Conservation (phyloP, 2,888 invertebrate species). For the Glyphotaelius pellucidus region DNA sequence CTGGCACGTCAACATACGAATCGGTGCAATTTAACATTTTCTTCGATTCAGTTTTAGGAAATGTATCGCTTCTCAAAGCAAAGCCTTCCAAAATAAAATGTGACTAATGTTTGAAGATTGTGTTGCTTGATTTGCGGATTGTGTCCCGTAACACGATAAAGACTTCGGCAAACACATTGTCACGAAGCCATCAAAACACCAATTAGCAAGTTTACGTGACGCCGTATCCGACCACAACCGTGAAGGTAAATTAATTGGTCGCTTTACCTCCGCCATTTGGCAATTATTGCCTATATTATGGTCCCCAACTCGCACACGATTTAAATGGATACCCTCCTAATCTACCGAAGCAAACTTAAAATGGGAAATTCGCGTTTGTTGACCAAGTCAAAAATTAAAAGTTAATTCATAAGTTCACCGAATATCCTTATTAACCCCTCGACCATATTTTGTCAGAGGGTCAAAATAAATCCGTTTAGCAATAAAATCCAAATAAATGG, state of each 20-base stretch:
- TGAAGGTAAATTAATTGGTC: not conserved
- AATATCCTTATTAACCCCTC: not conserved
- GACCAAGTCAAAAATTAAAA: not conserved
- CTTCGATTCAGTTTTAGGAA: not conserved
- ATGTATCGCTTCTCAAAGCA: not conserved
- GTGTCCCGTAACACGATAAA: constrained; percentile 2
- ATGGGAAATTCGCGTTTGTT: not conserved
- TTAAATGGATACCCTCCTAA: not conserved
- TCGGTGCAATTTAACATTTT: not conserved
- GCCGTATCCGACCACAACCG: not conserved
- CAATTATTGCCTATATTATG: not conserved
- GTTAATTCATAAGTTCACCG: not conserved
- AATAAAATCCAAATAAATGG: no score
- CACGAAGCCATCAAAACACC: constrained; percentile 21
- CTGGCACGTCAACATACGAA: not conserved
- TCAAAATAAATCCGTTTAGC: no score
- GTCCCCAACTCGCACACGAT: not conserved
- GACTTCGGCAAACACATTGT: not conserved
- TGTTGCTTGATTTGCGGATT: no score
- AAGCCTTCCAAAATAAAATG: not conserved
- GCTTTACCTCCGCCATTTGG: not conserved
- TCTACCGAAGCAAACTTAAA: not conserved
- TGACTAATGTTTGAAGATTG: constrained; percentile 31
- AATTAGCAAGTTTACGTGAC: constrained; percentile 13
- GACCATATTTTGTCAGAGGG: no score